phyloP scores from a whole-genome alignment of 2,888 invertebrate species.

The Synergus japonicus region DNA sequence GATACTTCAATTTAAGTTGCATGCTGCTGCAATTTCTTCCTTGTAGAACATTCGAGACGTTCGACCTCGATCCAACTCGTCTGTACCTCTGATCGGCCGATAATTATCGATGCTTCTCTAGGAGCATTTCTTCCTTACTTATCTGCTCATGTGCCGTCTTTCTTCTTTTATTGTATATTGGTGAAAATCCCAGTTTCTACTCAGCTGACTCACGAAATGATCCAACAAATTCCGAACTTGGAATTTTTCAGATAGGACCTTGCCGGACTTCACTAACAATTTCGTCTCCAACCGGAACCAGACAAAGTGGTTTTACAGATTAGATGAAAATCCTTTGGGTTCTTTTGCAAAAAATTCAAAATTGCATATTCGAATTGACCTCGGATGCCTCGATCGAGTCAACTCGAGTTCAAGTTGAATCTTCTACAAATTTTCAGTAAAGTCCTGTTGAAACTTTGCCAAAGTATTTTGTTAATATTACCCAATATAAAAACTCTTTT shows the following conservation, averaged over 20 bases:
- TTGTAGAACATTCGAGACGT: constrained; percentile 61
- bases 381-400: no score
- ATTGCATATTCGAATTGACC: no score
- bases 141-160: constrained; percentile 36
- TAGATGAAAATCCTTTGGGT: no score
- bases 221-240: neutral
- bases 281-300: neutral
- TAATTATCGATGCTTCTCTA: constrained; percentile 45
- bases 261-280: neutral
- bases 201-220: neutral
- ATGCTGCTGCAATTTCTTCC: neutral
- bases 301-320: neutral
- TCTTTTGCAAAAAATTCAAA: no score
- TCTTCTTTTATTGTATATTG: constrained; percentile 24
- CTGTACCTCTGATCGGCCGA: constrained; percentile 31
- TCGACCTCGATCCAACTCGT: constrained; percentile 58
- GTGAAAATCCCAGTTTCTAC: neutral
- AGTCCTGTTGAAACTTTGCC: no score
- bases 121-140: constrained; percentile 37
- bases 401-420: no score
- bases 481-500: no score
- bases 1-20: neutral
- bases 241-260: neutral
- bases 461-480: no score
- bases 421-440: no score